Base-by-base conservation (phyloP, 92 coral and sea anemone genomes). In the Phymanthus crucifer region DNA sequence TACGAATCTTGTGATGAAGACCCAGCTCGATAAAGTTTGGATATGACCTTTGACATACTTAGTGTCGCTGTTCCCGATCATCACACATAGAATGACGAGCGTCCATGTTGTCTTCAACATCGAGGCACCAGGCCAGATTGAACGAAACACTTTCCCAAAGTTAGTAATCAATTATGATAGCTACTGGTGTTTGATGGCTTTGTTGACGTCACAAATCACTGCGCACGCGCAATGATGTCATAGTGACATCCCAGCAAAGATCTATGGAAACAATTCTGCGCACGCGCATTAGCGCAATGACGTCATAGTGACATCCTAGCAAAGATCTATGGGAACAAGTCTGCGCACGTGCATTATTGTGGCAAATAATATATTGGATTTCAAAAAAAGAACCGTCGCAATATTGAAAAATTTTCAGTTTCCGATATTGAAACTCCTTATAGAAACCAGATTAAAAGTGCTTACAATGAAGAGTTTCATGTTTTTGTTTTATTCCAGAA, bases 41-140 rank as follows among this genome's bases (percentile, higher is more conserved):
- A 90, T 83, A 36, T 74, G 77, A 13, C 97, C 91, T 40, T 88
- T 76, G 13, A 87, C 34, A 73, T 64, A 54, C 85, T 89, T 84
- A 32, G 90, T 90, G 66, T 16, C 18, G 54, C 32, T 7, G 0
- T 11, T 38, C n/a, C n/a, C 2, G 24, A 27, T 1, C 23, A 71
- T n/a, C 43, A 32, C 0, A 3, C 3, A 71, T 27, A 21, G 40
- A 24, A 71, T 0, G 1, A 38, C 13, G 2, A 71, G 6, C 0
- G 12, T 27, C 75, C 75, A 71, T 40, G 3, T 1, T 40, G 56
- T 9, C 75, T 71, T 71, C 1, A 71, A 21, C 75, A 71, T 71
- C 75, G 57, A 24, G 75, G 46, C 27, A 40, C 14, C 6, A 71
- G 16, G 2, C 13, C 48, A 43, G 40, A 12, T 40, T 40, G 48